Evolutionary conservation across 92 coral and sea anemone genomes (phyloP).

Genomic region (Porites evermanni): DNA sequence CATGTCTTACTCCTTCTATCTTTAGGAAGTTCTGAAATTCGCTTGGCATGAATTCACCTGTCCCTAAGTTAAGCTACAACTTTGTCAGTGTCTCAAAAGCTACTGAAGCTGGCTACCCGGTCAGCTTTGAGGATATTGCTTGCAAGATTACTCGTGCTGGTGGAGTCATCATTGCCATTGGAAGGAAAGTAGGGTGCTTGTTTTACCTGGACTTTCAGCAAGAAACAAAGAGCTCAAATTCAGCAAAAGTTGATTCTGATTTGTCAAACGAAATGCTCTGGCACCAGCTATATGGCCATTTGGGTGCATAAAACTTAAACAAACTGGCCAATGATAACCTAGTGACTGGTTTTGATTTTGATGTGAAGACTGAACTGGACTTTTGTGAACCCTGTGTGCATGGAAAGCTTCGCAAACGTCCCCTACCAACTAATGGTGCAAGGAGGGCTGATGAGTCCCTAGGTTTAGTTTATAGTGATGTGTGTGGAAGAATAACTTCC

Average conservation of each 20-base stretch:
- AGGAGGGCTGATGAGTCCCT: constrained; percentile 59
- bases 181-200: constrained; percentile 62
- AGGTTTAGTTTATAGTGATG: constrained; percentile 65
- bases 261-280: constrained; percentile 12
- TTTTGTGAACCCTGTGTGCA: constrained; percentile 67
- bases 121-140: constrained; percentile 50
- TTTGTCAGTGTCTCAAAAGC: constrained; percentile 61
- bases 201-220: constrained; percentile 45
- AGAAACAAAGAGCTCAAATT: constrained; percentile 31
- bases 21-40: constrained; percentile 61
- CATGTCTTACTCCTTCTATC: constrained; percentile 51
- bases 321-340: constrained; percentile 47
- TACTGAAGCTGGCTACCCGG: constrained; percentile 38
- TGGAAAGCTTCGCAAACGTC: constrained; percentile 55
- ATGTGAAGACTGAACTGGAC: constrained; percentile 37
- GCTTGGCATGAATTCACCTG: constrained; percentile 59
- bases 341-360: constrained; percentile 60
- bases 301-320: constrained; percentile 55
- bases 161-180: constrained; percentile 53
- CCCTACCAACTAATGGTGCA: constrained; percentile 58
- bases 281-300: constrained; percentile 75
- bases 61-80: constrained; percentile 62
- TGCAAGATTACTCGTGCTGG: constrained; percentile 61
- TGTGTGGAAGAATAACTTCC: constrained; percentile 66
- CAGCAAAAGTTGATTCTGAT: neutral